phyloP scores from a whole-genome alignment of 2,113 vertebrate species.

The Gobiocypris rarus region DNA sequence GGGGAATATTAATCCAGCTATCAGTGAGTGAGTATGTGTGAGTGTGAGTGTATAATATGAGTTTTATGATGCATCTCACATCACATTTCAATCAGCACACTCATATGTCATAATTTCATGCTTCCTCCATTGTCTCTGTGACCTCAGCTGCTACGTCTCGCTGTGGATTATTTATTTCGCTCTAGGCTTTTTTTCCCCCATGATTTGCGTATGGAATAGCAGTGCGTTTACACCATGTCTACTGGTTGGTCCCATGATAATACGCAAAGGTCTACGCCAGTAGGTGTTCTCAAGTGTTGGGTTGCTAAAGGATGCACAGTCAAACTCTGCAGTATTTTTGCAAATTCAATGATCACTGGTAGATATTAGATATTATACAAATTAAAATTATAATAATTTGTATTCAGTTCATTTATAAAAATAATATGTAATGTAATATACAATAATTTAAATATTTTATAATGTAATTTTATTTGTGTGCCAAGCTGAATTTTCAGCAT shows the following conservation, averaged over 20 bases:
- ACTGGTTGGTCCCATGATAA: neutral
- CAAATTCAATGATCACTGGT: neutral
- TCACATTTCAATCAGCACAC: constrained; percentile 29
- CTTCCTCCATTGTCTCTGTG: constrained; percentile 17
- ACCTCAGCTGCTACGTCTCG: constrained; percentile 4
- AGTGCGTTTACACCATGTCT: neutral
- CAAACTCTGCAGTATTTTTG: neutral
- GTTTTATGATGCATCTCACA: constrained; percentile 37
- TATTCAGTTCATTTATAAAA: neutral
- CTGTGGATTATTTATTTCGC: constrained; percentile 22
- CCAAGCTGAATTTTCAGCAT: too few species aligned
- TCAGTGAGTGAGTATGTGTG: neutral
- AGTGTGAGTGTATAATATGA: constrained; percentile 23
- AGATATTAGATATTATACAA: too few species aligned
- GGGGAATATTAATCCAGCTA: constrained; percentile 20
- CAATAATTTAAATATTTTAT: too few species aligned
- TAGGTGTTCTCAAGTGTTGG: neutral
- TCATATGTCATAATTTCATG: constrained; percentile 22
- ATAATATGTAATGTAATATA: too few species aligned
- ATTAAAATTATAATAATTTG: too few species aligned
- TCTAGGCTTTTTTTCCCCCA: neutral
- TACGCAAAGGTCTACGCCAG: neutral
- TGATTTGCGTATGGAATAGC: neutral
- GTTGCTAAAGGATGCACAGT: neutral
- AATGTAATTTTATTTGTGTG: neutral